A percentile compares a stretch with the other conserved stretches of the same genome.
phyloP scores from a whole-genome alignment of 2,113 vertebrate genomes.

The Myanophis thanlyinensis region DNA sequence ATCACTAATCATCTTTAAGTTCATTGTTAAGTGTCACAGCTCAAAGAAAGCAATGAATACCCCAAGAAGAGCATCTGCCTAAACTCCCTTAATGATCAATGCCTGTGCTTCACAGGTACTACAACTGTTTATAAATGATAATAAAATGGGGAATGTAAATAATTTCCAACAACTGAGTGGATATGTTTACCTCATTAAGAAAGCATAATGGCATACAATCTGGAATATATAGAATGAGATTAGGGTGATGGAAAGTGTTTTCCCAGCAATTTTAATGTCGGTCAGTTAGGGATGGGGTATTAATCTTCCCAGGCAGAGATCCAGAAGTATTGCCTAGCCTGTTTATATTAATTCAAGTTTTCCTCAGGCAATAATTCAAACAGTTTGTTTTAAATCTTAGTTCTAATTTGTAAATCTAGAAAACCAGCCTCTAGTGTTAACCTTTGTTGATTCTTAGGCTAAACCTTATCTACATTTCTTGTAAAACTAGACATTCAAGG shows the following conservation, averaged over 20 bases:
- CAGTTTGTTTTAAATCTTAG: slow-evolving; percentile 31
- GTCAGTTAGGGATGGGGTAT: slow-evolving; percentile 1
- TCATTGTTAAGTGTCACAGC: slow-evolving; percentile 20
- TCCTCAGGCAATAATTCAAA: slow-evolving; percentile 23
- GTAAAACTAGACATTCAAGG: slow-evolving; percentile 23
- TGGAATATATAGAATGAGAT: slow-evolving; percentile 12
- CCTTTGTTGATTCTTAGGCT: slow-evolving; percentile 24
- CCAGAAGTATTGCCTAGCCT: slow-evolving; percentile 8
- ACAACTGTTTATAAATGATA: slow-evolving; percentile 22
- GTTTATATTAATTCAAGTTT: slow-evolving; percentile 31
- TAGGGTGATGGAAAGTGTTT: slow-evolving; percentile 8
- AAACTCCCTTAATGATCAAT: slow-evolving; percentile 15
- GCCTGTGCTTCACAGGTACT: neutral
- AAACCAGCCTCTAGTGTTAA: neutral
- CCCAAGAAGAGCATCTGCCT: neutral
- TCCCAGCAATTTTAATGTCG: slow-evolving; percentile 4
- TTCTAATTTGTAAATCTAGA: slow-evolving; percentile 26
- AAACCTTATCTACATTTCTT: slow-evolving; percentile 9
- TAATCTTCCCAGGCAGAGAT: slow-evolving; percentile 30
- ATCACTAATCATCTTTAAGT: slow-evolving; percentile 29
- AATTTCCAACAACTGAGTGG: slow-evolving; percentile 35
- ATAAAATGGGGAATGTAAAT: slow-evolving; percentile 30
- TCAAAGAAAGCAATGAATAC: slow-evolving; percentile 20
- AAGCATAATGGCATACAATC: slow-evolving; percentile 3
- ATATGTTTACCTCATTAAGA: slow-evolving; percentile 27